Evolutionary conservation across 2,888 invertebrate species (phyloP), one percentile per base, ranked within the genome.

Genomic region (Trilocha varians): DNA sequence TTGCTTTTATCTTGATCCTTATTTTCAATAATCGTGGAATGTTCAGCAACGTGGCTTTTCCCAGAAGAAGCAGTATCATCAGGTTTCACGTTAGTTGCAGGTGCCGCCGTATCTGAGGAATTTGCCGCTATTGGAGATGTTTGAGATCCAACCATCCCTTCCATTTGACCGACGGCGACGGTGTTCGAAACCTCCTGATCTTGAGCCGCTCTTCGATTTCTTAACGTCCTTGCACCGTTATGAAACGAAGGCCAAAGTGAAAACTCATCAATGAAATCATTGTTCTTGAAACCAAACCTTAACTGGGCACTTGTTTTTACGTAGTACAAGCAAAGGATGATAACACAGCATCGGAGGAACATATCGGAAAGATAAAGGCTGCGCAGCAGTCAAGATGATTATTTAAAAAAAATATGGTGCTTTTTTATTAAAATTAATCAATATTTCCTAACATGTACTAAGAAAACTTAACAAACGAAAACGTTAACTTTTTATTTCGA

Each of bases 171-270:
- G 25, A 25, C 32, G 8, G 35, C 42, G 14, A 36, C 17, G 25
- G 25, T 11, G 25, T 25, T 25, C 15, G 14, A 16, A 32, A 40
- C 37, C 4, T 25, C 43, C 38, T 32, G 40, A 17, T 44, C 42
- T 18, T 50, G 57, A 1, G 46, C 51, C 37, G 64, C 59, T 3
- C 78, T 57, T 36, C 64, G 53, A 35, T 65, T 49, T 36, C 57
- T 60, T 50, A 70, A 50, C 47, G 69, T 48, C 5, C 47, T 50
- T 3, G 69, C 70, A 2, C 57, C 73, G 48, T 77, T 73, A 17
- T 65, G 66, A n/a, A 70, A 52, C 13, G 76, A 75, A 11, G 80
- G 79, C 78, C 77, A 75, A 33, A 62, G 53, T 2, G 75, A 65
- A 56, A 65, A 77, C 32, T 56, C 58, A 35, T 50, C 57, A 37